These are phyloP conservation scores for Griposia aprilina DNA, from an alignment of 2,888 invertebrate genomes.

Conservation along the genomic window DNA sequence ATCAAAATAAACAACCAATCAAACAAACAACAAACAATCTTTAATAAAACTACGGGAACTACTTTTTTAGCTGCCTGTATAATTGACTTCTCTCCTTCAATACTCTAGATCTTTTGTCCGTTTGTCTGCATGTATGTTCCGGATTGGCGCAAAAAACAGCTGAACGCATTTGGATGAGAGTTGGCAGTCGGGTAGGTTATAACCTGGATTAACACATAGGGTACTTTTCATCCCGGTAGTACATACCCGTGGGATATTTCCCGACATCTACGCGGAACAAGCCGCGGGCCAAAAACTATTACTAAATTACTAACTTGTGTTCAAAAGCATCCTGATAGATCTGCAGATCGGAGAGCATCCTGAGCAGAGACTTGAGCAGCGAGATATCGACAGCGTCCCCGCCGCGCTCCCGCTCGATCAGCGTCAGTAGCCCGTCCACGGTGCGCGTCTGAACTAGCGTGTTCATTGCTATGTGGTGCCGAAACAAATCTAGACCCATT, in stretches of 20 bases:
- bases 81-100: too few species aligned
- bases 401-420: constrained; percentile 98
- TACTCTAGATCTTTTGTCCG: too few species aligned
- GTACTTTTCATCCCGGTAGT: not conserved
- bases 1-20: too few species aligned
- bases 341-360: constrained; percentile 99
- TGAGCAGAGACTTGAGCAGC: constrained; percentile 97
- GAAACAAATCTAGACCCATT: constrained; percentile 98
- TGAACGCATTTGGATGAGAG: not conserved
- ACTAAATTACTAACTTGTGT: constrained; percentile 90
- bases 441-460: constrained; percentile 97
- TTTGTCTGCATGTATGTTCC: too few species aligned
- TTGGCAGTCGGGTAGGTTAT: not conserved
- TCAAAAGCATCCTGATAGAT: constrained; percentile 97
- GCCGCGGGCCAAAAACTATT: not conserved
- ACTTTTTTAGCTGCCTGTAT: not conserved
- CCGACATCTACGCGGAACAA: too few species aligned
- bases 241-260: not conserved
- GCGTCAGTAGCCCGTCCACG: constrained; percentile 97
- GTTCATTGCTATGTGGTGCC: constrained; percentile 97
- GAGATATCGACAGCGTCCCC: constrained; percentile 98
- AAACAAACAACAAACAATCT: too few species aligned
- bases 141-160: not conserved
- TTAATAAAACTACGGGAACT: not conserved
- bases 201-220: not conserved